Conservation (phyloP, 2,113 vertebrate species). For the Hippotragus niger region DNA sequence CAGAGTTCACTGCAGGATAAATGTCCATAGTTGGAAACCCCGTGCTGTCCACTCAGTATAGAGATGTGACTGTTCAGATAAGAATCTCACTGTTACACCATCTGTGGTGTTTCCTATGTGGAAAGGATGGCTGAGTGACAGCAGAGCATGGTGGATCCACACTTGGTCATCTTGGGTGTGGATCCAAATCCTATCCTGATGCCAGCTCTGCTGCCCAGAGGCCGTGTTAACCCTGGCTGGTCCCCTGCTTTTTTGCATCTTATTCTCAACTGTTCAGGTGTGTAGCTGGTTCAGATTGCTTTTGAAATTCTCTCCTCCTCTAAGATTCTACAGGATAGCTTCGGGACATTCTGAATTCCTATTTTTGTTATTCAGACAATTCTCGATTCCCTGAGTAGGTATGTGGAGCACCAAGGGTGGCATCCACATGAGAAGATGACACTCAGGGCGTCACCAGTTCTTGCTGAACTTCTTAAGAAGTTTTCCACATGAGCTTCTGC, state of each 20-base stretch:
- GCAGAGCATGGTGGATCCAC: background rate
- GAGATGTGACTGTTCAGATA: background rate
- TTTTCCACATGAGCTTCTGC: background rate
- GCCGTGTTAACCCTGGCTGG: rapidly evolving
- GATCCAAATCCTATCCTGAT: background rate
- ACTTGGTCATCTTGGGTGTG: background rate
- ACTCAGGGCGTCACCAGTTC: background rate
- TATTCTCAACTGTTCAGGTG: background rate
- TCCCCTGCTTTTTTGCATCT: background rate
- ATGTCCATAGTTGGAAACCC: background rate
- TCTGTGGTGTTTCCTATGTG: background rate
- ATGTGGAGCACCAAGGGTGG: background rate
- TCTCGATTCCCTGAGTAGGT: background rate
- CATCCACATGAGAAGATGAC: background rate
- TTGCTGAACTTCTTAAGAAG: background rate
- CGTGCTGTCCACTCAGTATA: background rate
- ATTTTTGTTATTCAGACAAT: background rate
- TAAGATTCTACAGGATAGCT: background rate
- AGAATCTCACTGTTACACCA: background rate
- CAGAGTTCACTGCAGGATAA: background rate
- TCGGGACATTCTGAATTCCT: background rate
- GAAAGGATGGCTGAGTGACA: background rate
- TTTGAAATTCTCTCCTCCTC: background rate
- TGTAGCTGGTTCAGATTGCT: background rate
- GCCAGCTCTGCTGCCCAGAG: background rate